Evolutionary conservation across 2,797 vertebrate genomes (phyloP).

Genomic region (Intellagama lesueurii): DNA sequence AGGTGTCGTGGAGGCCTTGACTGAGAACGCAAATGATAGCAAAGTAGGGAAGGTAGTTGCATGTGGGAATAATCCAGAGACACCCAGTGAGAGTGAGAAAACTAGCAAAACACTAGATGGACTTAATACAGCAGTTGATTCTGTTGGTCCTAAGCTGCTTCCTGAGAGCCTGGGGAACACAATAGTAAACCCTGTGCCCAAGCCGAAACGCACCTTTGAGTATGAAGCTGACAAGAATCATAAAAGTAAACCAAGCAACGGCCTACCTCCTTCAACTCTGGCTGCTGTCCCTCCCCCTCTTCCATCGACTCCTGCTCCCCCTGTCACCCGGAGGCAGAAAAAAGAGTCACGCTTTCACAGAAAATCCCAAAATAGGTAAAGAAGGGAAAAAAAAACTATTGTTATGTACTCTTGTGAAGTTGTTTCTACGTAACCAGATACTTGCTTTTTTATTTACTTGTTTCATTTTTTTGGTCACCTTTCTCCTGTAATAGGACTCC

Average conservation of each 20-base stretch:
- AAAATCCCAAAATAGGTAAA: slow-evolving; percentile 91
- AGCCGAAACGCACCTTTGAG: slow-evolving; percentile 99
- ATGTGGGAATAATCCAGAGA: slow-evolving; percentile 85
- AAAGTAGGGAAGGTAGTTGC: slow-evolving; percentile 85
- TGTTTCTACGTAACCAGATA: background rate
- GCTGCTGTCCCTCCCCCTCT: slow-evolving; percentile 90
- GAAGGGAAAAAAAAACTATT: background rate
- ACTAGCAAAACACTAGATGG: slow-evolving; percentile 84
- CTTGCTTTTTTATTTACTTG: no score
- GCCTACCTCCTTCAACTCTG: slow-evolving; percentile 87
- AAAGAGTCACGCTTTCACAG: slow-evolving; percentile 81
- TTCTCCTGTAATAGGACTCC: no score
- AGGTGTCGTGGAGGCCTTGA: slow-evolving; percentile 80
- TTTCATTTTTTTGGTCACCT: no score
- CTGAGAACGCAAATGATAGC: slow-evolving; percentile 80
- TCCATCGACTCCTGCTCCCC: slow-evolving; percentile 91
- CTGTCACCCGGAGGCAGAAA: slow-evolving; percentile 83
- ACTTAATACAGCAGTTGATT: slow-evolving; percentile 78
- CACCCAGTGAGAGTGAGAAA: slow-evolving; percentile 81
- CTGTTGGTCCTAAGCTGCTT: slow-evolving; percentile 76
- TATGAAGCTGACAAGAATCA: slow-evolving; percentile 94
- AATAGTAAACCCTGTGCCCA: slow-evolving; percentile 93
- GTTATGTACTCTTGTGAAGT: background rate
- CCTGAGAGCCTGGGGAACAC: slow-evolving; percentile 78
- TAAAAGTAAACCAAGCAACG: slow-evolving; percentile 86